phyloP scores from a whole-genome alignment of 2,888 invertebrate genomes.

The Eristalis pertinax region DNA sequence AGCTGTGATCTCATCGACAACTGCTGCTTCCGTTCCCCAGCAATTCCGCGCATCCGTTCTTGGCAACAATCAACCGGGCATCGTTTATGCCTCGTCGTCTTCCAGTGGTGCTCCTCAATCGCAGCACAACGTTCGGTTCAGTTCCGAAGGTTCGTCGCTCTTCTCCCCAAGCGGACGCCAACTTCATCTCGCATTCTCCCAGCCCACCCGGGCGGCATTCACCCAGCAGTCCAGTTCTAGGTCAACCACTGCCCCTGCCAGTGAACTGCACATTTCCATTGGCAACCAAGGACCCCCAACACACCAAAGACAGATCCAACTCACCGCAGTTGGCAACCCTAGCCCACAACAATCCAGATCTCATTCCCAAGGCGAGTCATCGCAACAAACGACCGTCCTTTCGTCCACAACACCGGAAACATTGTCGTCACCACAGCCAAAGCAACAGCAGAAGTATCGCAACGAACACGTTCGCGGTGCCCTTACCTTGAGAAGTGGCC shows the following conservation, averaged over 20 bases:
- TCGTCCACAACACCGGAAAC: slow-evolving; percentile 51
- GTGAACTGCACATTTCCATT: slow-evolving; percentile 5
- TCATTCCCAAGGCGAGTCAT: slow-evolving; percentile 26
- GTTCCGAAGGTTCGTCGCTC: slow-evolving; percentile 42
- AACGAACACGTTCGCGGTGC: slow-evolving; percentile 55
- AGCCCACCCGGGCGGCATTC: slow-evolving; percentile 15
- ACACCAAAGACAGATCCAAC: slow-evolving; percentile 38
- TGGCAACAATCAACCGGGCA: slow-evolving; percentile 40
- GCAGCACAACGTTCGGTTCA: slow-evolving; percentile 40
- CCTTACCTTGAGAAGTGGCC: slow-evolving; percentile 67
- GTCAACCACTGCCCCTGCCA: neutral
- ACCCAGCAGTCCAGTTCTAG: slow-evolving; percentile 6
- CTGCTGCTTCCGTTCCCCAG: neutral
- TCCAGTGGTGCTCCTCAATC: neutral
- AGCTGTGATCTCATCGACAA: slow-evolving; percentile 20
- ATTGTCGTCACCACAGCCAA: neutral
- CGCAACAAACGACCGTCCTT: slow-evolving; percentile 32
- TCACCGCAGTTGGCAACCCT: slow-evolving; percentile 7
- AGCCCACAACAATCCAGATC: slow-evolving; percentile 38
- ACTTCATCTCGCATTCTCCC: slow-evolving; percentile 38
- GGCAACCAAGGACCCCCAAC: slow-evolving; percentile 29
- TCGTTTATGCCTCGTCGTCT: slow-evolving; percentile 42
- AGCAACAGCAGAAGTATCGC: slow-evolving; percentile 44
- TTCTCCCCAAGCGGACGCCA: slow-evolving; percentile 55
- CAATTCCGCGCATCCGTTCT: slow-evolving; percentile 45